These are phyloP conservation scores for Oncopeltus fasciatus DNA, from an alignment of 1,140 invertebrate genomes.

Conservation along the genomic window DNA sequence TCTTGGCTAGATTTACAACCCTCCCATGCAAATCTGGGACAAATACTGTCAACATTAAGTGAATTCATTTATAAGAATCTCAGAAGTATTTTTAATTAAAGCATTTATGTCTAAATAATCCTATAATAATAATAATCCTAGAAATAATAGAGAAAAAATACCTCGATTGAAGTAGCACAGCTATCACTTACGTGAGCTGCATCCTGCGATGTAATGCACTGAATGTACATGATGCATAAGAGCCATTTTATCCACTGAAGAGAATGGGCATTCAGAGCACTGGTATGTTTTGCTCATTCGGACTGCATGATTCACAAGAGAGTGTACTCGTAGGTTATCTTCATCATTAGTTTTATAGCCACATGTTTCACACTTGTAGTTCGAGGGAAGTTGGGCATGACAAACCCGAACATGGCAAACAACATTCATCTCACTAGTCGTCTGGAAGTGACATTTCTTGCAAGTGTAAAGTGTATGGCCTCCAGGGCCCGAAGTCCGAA, in stretches of 20 bases:
- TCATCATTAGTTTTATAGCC: not conserved
- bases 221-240: constrained; percentile 2
- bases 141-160: too few species aligned
- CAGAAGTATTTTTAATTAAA: too few species aligned
- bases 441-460: constrained; percentile 1
- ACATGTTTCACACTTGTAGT: not conserved
- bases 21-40: too few species aligned
- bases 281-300: not conserved
- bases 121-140: too few species aligned
- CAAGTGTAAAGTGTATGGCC: not conserved
- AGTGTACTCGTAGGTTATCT: not conserved
- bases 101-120: too few species aligned
- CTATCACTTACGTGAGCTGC: not conserved
- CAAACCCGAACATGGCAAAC: not conserved
- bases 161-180: too few species aligned
- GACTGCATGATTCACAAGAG: not conserved
- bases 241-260: not conserved
- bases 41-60: too few species aligned
- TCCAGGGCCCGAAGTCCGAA: not conserved
- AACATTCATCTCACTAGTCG: not conserved
- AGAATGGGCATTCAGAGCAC: not conserved
- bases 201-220: not conserved
- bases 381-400: not conserved
- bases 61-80: too few species aligned
- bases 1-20: too few species aligned